Percentiles rank a stretch among this genome's conserved stretches.
Conservation (phyloP, 1,140 invertebrate species). For the Brachionus plicatilis region DNA sequence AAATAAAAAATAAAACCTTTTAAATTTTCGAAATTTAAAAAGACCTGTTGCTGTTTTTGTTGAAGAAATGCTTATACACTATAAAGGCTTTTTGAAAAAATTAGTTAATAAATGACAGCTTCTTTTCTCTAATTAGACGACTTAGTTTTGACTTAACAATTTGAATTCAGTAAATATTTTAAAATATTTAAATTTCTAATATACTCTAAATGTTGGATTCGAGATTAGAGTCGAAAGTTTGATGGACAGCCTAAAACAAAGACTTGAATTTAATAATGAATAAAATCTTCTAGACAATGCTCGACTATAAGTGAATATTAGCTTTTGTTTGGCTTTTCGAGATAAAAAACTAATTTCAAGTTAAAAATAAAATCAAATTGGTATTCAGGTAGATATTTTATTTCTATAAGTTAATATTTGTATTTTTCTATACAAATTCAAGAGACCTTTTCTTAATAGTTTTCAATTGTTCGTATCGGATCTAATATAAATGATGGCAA, state of each 20-base stretch:
- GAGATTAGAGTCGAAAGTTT: not conserved
- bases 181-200: not conserved
- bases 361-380: not conserved
- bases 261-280: not conserved
- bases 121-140: not conserved
- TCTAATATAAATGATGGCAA: not conserved
- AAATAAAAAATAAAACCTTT: not conserved
- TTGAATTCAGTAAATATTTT: not conserved
- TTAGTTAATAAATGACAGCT: not conserved
- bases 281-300: not conserved
- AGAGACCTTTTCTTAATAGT: slow-evolving; percentile 27
- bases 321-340: slow-evolving; percentile 14
- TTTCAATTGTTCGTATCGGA: not conserved
- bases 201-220: not conserved
- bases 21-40: not conserved
- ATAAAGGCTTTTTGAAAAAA: not conserved
- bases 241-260: not conserved
- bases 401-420: slow-evolving; percentile 19
- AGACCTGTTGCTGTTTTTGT: not conserved
- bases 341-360: slow-evolving; percentile 14
- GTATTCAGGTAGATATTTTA: slow-evolving; percentile 34
- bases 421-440: slow-evolving; percentile 17
- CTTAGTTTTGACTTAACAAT: no score
- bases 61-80: not conserved
- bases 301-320: not conserved